A percentile compares a stretch with the other conserved stretches of the same genome.
phyloP scores from a whole-genome alignment of 2,113 vertebrate genomes.

The Pollimyrus isidori region DNA sequence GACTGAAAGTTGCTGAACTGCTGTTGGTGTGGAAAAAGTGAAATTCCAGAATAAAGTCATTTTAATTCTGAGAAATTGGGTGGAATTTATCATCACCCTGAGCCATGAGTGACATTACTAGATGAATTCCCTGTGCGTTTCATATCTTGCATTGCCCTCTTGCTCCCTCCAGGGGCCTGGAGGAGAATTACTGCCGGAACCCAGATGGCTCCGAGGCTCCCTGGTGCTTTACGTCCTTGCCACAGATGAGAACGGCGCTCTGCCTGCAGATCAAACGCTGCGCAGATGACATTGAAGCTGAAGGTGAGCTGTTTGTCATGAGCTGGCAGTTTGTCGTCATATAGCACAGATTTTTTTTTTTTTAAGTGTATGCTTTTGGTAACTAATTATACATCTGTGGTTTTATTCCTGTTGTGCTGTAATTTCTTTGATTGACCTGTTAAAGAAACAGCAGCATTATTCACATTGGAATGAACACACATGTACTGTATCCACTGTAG shows the following conservation, averaged over 20 bases:
- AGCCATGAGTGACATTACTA: neutral
- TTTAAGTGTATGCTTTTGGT: neutral
- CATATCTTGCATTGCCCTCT: neutral
- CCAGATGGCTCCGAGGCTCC: constrained; percentile 90
- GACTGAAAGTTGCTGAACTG: neutral
- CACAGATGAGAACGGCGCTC: constrained; percentile 70
- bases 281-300: constrained; percentile 66
- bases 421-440: neutral
- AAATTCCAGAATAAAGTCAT: neutral
- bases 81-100: neutral
- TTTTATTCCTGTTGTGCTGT: neutral
- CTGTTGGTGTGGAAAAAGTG: neutral
- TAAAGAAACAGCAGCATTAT: neutral
- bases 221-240: constrained; percentile 83
- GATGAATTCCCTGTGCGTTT: neutral
- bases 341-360: neutral
- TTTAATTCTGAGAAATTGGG: neutral
- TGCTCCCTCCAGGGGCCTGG: constrained; percentile 67
- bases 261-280: constrained; percentile 94
- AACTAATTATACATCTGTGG: neutral
- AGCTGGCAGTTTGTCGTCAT: neutral
- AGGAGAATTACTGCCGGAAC: constrained; percentile 94
- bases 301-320: constrained; percentile 58
- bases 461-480: neutral
- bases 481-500: neutral